These are phyloP conservation scores for Onychostoma macrolepis DNA, from an alignment of 2,113 vertebrate species.

Conservation along the genomic window DNA sequence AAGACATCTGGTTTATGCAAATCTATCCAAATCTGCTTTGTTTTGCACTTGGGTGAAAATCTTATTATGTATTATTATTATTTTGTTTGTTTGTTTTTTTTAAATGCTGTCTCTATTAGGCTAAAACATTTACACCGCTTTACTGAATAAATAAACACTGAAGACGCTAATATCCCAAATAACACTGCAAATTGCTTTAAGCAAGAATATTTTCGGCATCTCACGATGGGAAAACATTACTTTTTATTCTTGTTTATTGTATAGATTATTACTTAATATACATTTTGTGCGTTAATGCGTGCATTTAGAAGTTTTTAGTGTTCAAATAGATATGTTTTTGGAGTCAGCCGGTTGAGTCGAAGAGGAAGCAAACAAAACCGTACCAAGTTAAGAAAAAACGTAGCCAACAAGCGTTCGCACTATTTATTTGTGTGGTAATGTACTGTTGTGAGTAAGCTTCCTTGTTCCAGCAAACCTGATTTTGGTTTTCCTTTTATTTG, in stretches of 20 bases:
- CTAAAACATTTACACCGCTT: not conserved
- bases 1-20: not conserved
- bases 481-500: not conserved
- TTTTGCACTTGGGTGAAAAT: not conserved
- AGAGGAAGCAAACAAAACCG: not conserved
- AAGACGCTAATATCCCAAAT: not conserved
- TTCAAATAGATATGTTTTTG: not conserved
- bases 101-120: not conserved
- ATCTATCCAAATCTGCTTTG: not conserved
- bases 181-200: not conserved
- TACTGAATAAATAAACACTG: not conserved
- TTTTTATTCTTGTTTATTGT: slow-evolving; percentile 18
- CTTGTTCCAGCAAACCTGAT: not conserved
- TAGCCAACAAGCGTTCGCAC: not conserved
- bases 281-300: not conserved
- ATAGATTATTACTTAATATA: not conserved
- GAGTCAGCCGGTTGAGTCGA: not conserved
- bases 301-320: not conserved
- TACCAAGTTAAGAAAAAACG: not conserved
- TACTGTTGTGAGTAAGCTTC: not conserved
- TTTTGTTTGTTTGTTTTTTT: not conserved
- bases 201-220: not conserved
- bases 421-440: not conserved
- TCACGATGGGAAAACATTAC: not conserved
- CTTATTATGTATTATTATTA: not conserved